These are phyloP conservation scores for Platerodrilus igneus DNA, from an alignment of 2,888 invertebrate species.

Conservation along the genomic window DNA sequence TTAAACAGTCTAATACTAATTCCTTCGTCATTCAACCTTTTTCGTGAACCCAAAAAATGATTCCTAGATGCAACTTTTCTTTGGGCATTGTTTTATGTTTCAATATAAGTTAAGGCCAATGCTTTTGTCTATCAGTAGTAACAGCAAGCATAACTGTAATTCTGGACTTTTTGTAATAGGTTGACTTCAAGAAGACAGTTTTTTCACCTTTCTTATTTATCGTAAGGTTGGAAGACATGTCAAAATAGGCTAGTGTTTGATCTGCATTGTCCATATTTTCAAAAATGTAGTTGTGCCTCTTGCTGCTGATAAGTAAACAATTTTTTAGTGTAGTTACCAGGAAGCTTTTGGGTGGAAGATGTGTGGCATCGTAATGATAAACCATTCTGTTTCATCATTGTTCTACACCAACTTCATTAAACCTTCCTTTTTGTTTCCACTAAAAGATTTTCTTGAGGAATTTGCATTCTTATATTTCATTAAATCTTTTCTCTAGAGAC, in stretches of 20 bases:
- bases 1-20: constrained; percentile 21
- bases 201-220: constrained; percentile 14
- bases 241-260: constrained; percentile 4
- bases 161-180: constrained; percentile 1
- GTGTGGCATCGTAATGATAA: too few relatives aligned
- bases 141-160: constrained; percentile 6
- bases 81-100: constrained; percentile 19
- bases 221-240: constrained; percentile 16
- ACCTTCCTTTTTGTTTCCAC: too few relatives aligned
- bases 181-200: constrained; percentile 1
- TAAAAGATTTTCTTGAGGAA: too few relatives aligned
- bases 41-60: constrained; percentile 18
- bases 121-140: constrained; percentile 15
- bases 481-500: too few relatives aligned
- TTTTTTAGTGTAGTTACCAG: too few relatives aligned
- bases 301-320: too few relatives aligned
- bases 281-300: constrained; percentile 4
- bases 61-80: constrained; percentile 12
- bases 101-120: constrained; percentile 12
- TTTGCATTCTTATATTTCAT: too few relatives aligned
- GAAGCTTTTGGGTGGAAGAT: too few relatives aligned
- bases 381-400: too few relatives aligned
- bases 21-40: constrained; percentile 22
- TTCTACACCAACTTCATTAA: too few relatives aligned
- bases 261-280: constrained; percentile 4